phyloP scores from a whole-genome alignment of 2,113 vertebrate genomes.

The Albula goreensis region DNA sequence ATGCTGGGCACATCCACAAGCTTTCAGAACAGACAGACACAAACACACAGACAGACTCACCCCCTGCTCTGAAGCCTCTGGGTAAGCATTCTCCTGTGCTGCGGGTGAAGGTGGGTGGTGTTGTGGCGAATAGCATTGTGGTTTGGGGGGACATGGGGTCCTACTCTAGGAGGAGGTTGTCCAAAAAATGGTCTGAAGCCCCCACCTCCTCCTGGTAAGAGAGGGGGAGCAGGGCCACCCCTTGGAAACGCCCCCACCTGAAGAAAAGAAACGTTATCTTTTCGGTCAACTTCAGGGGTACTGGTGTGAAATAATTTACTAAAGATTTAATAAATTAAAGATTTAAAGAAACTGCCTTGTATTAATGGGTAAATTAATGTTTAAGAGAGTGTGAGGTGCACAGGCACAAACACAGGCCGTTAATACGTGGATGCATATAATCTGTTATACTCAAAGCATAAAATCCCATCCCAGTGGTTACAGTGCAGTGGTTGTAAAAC shows the following conservation, averaged over 20 bases:
- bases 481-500: no score
- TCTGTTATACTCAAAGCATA: no score
- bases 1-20: neutral
- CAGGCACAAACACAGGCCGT: no score
- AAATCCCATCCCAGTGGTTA: no score
- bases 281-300: no score
- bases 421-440: no score
- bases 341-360: no score
- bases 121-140: conserved; percentile 79
- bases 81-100: conserved; percentile 87
- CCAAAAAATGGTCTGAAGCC: conserved; percentile 86
- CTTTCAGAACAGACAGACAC: conserved; percentile 2
- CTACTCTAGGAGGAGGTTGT: conserved; percentile 69
- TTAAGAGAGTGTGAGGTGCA: no score
- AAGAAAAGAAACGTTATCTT: conserved; percentile 43
- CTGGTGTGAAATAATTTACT: no score
- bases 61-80: conserved; percentile 88
- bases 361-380: no score
- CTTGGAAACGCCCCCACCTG: conserved; percentile 71
- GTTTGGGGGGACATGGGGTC: conserved; percentile 67
- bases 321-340: no score
- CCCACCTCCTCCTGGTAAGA: conserved; percentile 75
- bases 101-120: conserved; percentile 92
- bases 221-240: conserved; percentile 62
- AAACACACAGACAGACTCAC: conserved; percentile 59